Evolutionary conservation across 2,113 vertebrate genomes (phyloP), one percentile per base, ranked within the genome.

Genomic region (Chrysochloris asiatica): DNA sequence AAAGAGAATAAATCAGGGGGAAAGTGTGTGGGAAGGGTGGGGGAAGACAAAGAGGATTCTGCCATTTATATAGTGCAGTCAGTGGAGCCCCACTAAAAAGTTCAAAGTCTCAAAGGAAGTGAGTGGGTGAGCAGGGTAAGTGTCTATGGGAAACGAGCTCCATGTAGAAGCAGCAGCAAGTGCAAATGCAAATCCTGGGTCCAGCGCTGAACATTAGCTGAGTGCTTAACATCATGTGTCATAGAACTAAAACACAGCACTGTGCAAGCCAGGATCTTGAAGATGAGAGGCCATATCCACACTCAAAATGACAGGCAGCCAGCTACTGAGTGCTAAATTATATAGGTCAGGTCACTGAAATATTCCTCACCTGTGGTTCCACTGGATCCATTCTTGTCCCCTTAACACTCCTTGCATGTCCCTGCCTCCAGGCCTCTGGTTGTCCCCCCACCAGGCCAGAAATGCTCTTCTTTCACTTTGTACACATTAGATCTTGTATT

Each of bases 231-330:
- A 72, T 38, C 43, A 4, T 0, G 8, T 54, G 24, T 54, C 65
- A 86, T 65, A 80, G 54, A 52, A 92, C 45, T 50, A 41, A 72
- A 94, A 54, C 41, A 30, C n/a, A 22, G 47, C 6, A 47, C 67
- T 88, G 77, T 84, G 73, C n/a, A 79, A 30, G 21, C 33, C 21
- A 76, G 69, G 48, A 56, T 30, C 59, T 61, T 69, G 80, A 92
- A 67, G 72, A 80, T 52, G 61, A 93, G 93, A 86, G 75, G 71
- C 79, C 45, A 83, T 50, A 85, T 41, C 45, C 88, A 65, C 63
- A 69, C 24, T 67, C 63, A 6, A 87, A 82, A 85, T 91, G 92
- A 83, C 2, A 83, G 81, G 36, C 48, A 43, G 41, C 28, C 69
- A 75, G n/a, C 50, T 73, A 54, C 61, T 81, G 92, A 69, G 54